A percentile compares a stretch with the other conserved stretches of the same genome.
These are phyloP conservation scores for Eudyptes chrysolophus DNA, from an alignment of 2,113 vertebrate species.

Conservation along the genomic window DNA sequence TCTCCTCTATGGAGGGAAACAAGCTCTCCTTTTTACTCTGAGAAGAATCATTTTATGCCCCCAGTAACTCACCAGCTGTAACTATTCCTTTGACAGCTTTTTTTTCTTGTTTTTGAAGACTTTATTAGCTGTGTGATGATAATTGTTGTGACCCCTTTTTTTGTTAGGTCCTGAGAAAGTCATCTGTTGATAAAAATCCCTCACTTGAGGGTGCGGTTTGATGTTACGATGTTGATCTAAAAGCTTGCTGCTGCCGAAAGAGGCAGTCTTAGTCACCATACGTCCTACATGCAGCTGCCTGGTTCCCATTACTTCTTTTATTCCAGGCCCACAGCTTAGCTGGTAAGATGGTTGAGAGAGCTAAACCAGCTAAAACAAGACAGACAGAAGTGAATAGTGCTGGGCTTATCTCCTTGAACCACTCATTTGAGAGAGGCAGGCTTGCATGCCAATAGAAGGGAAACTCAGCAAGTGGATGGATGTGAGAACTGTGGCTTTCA, in stretches of 20 bases:
- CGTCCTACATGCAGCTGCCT: background rate
- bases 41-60: background rate
- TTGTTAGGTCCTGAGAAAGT: slow-evolving; percentile 45
- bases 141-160: slow-evolving; percentile 16
- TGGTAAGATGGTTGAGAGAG: background rate
- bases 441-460: background rate
- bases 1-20: background rate
- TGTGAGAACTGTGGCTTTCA: background rate
- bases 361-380: background rate
- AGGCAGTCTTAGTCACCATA: background rate
- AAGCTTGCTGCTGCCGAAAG: background rate
- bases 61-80: slow-evolving; percentile 19
- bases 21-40: background rate
- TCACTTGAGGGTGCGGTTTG: background rate
- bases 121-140: slow-evolving; percentile 30
- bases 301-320: background rate
- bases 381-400: background rate
- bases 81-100: background rate
- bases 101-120: background rate
- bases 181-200: slow-evolving; percentile 1
- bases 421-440: background rate
- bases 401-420: background rate
- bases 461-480: background rate
- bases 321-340: background rate
- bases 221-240: background rate